These are phyloP conservation scores for Eupithecia insigniata DNA, from an alignment of 2,888 invertebrate species.

Conservation along the genomic window DNA sequence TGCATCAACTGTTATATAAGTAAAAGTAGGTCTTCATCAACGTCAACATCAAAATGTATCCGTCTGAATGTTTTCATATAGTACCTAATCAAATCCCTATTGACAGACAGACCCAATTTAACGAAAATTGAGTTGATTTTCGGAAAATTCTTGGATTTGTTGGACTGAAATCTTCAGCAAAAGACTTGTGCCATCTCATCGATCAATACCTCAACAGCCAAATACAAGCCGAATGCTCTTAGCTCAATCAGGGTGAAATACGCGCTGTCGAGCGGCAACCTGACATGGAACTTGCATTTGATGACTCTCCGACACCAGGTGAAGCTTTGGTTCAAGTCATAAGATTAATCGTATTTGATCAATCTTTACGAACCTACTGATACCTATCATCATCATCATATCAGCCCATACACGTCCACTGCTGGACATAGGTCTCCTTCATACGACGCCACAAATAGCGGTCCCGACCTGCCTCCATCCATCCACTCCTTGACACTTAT, in stretches of 20 bases:
- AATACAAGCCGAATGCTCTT: conserved; percentile 12
- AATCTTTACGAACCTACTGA: not conserved
- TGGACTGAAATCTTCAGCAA: not conserved
- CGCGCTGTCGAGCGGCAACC: conserved; percentile 22
- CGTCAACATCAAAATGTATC: not conserved
- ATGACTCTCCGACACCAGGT: conserved; percentile 17
- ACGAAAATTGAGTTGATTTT: not conserved
- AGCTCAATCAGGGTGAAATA: conserved; percentile 24
- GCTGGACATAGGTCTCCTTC: no score
- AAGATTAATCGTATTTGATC: not conserved
- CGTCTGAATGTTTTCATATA: not conserved
- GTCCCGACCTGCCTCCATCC: no score
- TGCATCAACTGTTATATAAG: no score
- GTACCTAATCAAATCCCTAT: not conserved
- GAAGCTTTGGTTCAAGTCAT: conserved; percentile 14
- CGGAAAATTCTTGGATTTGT: not conserved
- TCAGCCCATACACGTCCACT: no score
- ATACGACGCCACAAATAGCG: no score
- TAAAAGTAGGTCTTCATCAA: not conserved
- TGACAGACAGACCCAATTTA: not conserved
- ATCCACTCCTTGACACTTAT: no score
- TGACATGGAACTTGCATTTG: conserved; percentile 34
- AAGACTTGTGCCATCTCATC: not conserved
- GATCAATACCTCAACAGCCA: not conserved
- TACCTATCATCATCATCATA: no score